Conservation (phyloP, 2,888 invertebrate species). For the Drosophila diplacantha region DNA sequence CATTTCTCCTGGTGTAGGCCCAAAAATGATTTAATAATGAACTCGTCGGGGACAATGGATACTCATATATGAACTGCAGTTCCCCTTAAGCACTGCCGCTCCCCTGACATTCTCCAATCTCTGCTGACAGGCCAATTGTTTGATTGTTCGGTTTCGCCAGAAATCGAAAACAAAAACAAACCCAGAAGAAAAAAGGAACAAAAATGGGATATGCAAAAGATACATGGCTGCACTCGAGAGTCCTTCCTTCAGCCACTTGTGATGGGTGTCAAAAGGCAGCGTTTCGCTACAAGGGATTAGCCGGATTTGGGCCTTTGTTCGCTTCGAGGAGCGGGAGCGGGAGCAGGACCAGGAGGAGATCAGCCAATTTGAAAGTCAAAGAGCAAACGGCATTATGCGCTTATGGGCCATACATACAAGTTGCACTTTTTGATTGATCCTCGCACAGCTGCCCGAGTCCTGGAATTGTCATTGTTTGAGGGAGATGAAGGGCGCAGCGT, state of each 20-base stretch:
- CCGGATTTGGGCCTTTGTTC: constrained; percentile 64
- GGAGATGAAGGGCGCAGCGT: constrained; percentile 15
- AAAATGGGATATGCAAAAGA: constrained; percentile 60
- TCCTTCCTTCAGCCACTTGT: constrained; percentile 55
- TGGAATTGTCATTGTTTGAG: constrained; percentile 18
- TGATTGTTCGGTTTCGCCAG: constrained; percentile 49
- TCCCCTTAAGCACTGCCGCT: constrained; percentile 52
- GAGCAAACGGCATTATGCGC: constrained; percentile 66
- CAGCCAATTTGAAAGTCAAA: constrained; percentile 71
- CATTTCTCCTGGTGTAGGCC: not conserved
- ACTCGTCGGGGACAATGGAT: constrained; percentile 56
- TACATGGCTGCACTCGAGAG: constrained; percentile 31
- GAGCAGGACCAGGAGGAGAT: constrained; percentile 33
- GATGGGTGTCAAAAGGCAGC: constrained; percentile 71
- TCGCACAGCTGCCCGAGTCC: constrained; percentile 54
- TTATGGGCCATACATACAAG: constrained; percentile 48
- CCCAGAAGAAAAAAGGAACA: constrained; percentile 16
- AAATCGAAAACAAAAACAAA: constrained; percentile 52
- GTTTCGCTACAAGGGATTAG: constrained; percentile 62
- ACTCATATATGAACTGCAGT: constrained; percentile 50
- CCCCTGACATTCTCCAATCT: constrained; percentile 60
- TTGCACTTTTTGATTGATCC: constrained; percentile 50
- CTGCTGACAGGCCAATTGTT: constrained; percentile 65
- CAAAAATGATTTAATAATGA: constrained; percentile 67
- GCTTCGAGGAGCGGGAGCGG: not conserved